Evolutionary conservation across 2,797 vertebrate genomes (phyloP).

Genomic region (Karalla daura): DNA sequence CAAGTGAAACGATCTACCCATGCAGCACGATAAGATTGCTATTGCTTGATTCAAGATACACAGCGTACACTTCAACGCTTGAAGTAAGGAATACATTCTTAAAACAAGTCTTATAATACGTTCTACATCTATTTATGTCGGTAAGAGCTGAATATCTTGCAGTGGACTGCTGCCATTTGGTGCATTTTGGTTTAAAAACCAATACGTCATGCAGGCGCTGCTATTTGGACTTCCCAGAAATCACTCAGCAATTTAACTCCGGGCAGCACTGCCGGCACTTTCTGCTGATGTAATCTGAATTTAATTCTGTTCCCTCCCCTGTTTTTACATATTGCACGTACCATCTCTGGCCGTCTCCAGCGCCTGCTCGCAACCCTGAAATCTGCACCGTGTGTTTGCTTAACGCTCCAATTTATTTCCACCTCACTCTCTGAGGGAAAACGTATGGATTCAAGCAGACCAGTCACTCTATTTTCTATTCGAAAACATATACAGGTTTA

Average conservation of each 20-base stretch:
- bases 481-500: too few relatives aligned
- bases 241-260: background rate
- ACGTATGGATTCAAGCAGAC: too few relatives aligned
- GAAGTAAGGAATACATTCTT: too few relatives aligned
- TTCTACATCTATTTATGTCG: too few relatives aligned
- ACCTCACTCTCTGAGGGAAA: background rate
- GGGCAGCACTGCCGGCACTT: background rate
- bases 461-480: too few relatives aligned
- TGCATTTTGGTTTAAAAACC: slow-evolving; percentile 2
- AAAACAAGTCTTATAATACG: too few relatives aligned
- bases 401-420: background rate
- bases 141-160: too few relatives aligned
- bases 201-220: background rate
- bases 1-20: too few relatives aligned
- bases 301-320: background rate
- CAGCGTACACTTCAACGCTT: too few relatives aligned
- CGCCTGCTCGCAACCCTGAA: background rate
- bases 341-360: background rate
- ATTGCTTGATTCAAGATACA: too few relatives aligned
- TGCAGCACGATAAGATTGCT: too few relatives aligned
- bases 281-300: slow-evolving; percentile 10
- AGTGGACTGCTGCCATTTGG: background rate
- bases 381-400: background rate
- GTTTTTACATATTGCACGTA: background rate
- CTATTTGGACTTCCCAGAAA: background rate